These are phyloP conservation scores for Chloropsis hardwickii DNA, from an alignment of 2,113 vertebrate genomes.

Conservation along the genomic window DNA sequence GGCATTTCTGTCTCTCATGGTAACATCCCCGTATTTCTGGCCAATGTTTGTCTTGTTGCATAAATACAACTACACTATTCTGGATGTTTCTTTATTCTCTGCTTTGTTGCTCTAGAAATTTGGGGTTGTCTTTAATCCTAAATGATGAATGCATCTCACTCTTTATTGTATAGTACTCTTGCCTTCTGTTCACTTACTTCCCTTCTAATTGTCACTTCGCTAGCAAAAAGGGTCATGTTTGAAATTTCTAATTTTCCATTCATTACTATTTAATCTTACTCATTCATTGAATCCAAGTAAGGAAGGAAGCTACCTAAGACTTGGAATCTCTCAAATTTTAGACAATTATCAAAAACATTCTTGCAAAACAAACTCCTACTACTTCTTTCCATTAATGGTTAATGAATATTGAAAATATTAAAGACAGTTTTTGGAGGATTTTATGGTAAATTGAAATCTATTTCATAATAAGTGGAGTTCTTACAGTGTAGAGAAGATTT, in stretches of 20 bases:
- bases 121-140: background rate
- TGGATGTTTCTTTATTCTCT: background rate
- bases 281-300: background rate
- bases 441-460: background rate
- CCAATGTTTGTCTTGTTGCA: background rate
- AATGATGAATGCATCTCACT: background rate
- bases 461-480: background rate
- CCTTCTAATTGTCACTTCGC: background rate
- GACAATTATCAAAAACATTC: background rate
- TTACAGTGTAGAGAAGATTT: background rate
- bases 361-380: background rate
- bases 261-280: background rate
- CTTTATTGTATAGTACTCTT: background rate
- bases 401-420: background rate
- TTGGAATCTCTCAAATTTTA: background rate
- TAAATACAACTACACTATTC: background rate
- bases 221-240: background rate
- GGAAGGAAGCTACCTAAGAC: background rate
- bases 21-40: background rate
- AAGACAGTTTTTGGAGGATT: background rate
- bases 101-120: background rate
- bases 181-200: background rate
- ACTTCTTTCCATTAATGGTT: background rate
- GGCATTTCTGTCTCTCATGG: background rate
- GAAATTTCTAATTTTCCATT: background rate